Evolutionary conservation across 1,140 invertebrate genomes (phyloP).

Genomic region (Odontomachus brunneus): DNA sequence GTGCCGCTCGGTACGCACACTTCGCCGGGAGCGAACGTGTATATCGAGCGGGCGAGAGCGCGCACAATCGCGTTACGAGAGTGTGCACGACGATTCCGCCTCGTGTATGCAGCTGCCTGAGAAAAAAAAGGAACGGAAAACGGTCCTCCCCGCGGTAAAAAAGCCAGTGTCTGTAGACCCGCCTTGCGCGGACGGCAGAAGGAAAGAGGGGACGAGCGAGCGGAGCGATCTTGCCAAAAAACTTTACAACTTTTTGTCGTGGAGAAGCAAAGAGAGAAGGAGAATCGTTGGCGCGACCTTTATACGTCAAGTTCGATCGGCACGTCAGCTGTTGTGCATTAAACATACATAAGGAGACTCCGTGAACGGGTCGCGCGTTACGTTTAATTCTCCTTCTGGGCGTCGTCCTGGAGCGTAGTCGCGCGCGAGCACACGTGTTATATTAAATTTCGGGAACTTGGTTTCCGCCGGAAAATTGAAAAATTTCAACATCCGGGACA

Average conservation of each 20-base stretch:
- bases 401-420: not conserved
- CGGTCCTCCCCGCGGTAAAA: slow-evolving; percentile 43
- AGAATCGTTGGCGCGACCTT: slow-evolving; percentile 34
- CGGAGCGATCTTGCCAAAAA: slow-evolving; percentile 14
- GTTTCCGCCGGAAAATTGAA: too few species aligned
- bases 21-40: too few species aligned
- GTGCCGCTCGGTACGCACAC: slow-evolving; percentile 19
- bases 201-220: slow-evolving; percentile 1
- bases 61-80: slow-evolving; percentile 34
- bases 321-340: slow-evolving; percentile 47
- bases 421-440: too few species aligned
- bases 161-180: slow-evolving; percentile 30
- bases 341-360: slow-evolving; percentile 7
- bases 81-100: slow-evolving; percentile 56
- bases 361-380: not conserved
- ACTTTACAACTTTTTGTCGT: slow-evolving; percentile 38
- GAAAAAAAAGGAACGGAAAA: slow-evolving; percentile 56
- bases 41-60: not conserved
- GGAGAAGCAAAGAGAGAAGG: not conserved
- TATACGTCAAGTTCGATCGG: slow-evolving; percentile 34
- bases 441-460: too few species aligned
- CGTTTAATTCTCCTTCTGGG: not conserved
- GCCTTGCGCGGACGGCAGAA: slow-evolving; percentile 45
- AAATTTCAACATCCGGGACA: too few species aligned
- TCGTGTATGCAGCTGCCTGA: slow-evolving; percentile 62